phyloP scores from a whole-genome alignment of 2,797 vertebrate genomes.

The Hydrolagus colliei region DNA sequence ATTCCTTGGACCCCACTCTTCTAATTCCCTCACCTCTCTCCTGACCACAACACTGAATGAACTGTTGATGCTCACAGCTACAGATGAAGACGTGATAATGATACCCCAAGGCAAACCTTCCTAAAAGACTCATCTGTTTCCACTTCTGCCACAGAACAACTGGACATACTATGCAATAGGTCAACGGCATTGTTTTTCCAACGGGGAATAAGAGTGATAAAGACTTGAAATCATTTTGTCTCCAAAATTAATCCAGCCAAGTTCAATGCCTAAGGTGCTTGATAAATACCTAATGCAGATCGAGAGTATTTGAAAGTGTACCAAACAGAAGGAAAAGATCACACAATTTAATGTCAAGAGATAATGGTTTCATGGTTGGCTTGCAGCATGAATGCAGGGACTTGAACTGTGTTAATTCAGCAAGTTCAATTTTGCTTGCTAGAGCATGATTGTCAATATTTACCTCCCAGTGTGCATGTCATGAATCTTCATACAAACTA shows the following conservation, averaged over 20 bases:
- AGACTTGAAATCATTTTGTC: slow-evolving; percentile 32
- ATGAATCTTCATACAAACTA: slow-evolving; percentile 51
- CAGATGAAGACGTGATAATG: not conserved
- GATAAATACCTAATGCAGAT: slow-evolving; percentile 49
- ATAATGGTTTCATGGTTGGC: slow-evolving; percentile 52
- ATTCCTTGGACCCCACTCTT: not conserved
- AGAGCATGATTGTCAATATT: slow-evolving; percentile 63
- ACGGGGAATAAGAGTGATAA: slow-evolving; percentile 32
- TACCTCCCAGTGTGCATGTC: slow-evolving; percentile 48
- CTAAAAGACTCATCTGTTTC: slow-evolving; percentile 14
- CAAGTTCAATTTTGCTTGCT: slow-evolving; percentile 60
- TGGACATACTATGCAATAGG: not conserved
- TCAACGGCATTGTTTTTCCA: slow-evolving; percentile 1
- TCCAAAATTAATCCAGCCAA: slow-evolving; percentile 45
- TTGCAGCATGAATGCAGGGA: slow-evolving; percentile 50
- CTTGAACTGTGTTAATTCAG: slow-evolving; percentile 54
- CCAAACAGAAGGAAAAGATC: slow-evolving; percentile 41
- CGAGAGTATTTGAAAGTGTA: slow-evolving; percentile 44
- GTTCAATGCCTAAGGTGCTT: slow-evolving; percentile 43
- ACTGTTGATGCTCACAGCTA: slow-evolving; percentile 18
- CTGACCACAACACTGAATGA: not conserved
- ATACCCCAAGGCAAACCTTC: slow-evolving; percentile 3
- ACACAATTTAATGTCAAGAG: slow-evolving; percentile 43
- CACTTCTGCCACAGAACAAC: not conserved
- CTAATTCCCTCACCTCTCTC: not conserved